phyloP scores from a whole-genome alignment of 2,113 vertebrate genomes.

The Eptesicus fuscus region DNA sequence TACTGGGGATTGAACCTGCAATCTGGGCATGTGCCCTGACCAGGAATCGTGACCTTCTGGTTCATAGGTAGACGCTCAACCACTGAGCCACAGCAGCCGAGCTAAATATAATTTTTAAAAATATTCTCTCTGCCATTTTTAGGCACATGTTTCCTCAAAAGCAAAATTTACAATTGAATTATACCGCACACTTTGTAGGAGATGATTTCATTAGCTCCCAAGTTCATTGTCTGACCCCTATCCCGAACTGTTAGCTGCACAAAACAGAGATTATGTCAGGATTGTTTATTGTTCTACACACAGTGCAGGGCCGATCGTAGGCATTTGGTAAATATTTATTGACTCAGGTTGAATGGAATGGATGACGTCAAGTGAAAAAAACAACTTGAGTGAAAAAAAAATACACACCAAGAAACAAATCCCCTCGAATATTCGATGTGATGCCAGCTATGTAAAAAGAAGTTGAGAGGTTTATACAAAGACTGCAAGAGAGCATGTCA shows the following conservation, averaged over 20 bases:
- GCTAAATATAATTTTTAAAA: neutral
- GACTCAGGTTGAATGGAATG: neutral
- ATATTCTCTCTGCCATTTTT: conserved; percentile 10
- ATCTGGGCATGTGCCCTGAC: too few relatives aligned
- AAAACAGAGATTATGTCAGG: neutral
- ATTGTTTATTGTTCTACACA: neutral
- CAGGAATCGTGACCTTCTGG: too few relatives aligned
- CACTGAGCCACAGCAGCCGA: too few relatives aligned
- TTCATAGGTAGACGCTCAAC: too few relatives aligned
- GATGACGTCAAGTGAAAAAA: neutral
- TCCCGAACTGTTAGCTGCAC: neutral
- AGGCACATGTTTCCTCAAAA: conserved; percentile 37
- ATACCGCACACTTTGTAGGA: neutral
- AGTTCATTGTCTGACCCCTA: neutral
- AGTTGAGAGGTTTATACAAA: neutral
- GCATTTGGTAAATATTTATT: conserved; percentile 45
- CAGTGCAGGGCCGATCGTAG: neutral
- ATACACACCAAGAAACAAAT: neutral
- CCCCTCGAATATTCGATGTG: neutral
- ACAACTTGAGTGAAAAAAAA: neutral
- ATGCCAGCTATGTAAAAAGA: neutral
- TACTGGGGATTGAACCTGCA: too few relatives aligned
- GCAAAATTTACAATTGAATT: neutral
- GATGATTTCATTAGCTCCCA: neutral
- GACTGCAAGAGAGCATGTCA: neutral